Evolutionary conservation across 2,113 vertebrate genomes (phyloP), one percentile per base, ranked within the genome.

Genomic region (Callorhinus ursinus): DNA sequence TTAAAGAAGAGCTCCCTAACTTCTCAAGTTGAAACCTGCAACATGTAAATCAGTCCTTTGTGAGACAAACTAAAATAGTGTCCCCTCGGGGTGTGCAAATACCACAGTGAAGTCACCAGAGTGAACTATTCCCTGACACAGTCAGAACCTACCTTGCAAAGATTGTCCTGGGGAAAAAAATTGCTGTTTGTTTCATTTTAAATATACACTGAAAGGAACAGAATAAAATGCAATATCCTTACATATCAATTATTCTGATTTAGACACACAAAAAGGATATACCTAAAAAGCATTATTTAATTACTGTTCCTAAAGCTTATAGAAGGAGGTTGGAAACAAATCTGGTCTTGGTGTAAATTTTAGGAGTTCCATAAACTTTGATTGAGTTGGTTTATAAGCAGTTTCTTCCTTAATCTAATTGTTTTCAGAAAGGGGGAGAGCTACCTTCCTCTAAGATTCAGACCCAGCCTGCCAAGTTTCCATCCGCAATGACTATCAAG

Each of bases 31-130:
- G 97, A 98, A 99, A 99, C 99, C 97, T 98, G 99, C 98, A 98
- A 98, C 98, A 98, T 92, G 98, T 98, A 98, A 98, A 99, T 97
- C 98, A 98, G 98, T 95, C 97, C 98, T 98, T 97, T 98, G 81
- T 63, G 7, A 98, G 97, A 97, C 97, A 98, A 98, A 98, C 98
- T 97, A 98, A 99, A 99, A 99, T 94, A 98, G 98, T 83, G 98
- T 98, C 96, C 98, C 98, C 98, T 97, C 95, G 53, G 99, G 99
- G 98, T 98, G 96, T 96, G 0, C 95, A 98, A 99, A 99, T 99
- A 98, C 98, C 98, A 97, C 55, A 14, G 98, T 36, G n/a, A 98
- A 98, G 98, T 97, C 98, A 97, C 97, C 77, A 49, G 13, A 21
- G 87, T 13, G 5, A 74, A 97, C 95, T 85, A 93, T 93, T 97